Evolutionary conservation across 2,888 invertebrate species (phyloP).

Genomic region (Nasonia oneida): DNA sequence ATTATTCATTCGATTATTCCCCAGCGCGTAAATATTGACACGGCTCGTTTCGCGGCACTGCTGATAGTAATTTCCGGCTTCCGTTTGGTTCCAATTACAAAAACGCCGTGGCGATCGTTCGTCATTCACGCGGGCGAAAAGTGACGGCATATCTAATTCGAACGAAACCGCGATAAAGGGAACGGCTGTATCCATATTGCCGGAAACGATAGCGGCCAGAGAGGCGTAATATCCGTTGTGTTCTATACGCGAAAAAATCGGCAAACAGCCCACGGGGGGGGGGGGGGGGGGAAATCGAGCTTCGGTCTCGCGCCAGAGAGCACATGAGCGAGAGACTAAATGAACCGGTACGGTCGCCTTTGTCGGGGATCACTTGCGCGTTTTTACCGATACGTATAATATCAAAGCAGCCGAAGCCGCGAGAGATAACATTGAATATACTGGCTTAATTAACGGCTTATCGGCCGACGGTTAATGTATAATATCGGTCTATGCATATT

Average conservation of each 20-base stretch:
- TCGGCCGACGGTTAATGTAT: conserved; percentile 26
- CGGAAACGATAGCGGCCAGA: not conserved
- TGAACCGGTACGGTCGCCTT: not conserved
- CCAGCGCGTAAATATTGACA: not conserved
- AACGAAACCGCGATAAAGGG: not conserved
- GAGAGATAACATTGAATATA: conserved; percentile 43
- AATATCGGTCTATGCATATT: not conserved
- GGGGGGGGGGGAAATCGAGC: not conserved
- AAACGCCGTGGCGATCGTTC: not conserved
- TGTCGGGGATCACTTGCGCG: conserved; percentile 3
- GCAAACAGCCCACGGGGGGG: not conserved
- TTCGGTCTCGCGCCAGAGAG: not conserved
- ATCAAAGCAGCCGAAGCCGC: conserved; percentile 7
- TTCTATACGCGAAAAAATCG: not conserved
- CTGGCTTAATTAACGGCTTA: conserved; percentile 47
- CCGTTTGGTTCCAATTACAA: not conserved
- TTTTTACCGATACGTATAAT: not conserved
- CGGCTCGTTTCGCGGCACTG: not conserved
- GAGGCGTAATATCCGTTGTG: not conserved
- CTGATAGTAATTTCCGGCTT: not conserved
- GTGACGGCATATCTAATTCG: not conserved
- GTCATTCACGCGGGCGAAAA: not conserved
- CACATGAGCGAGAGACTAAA: not conserved
- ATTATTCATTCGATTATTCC: not conserved
- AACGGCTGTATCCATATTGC: not conserved